Percentiles rank a stretch among this genome's conserved stretches.
Evolutionary conservation across 2,888 invertebrate genomes (phyloP).

Genomic region (Stictocephala bisonia): DNA sequence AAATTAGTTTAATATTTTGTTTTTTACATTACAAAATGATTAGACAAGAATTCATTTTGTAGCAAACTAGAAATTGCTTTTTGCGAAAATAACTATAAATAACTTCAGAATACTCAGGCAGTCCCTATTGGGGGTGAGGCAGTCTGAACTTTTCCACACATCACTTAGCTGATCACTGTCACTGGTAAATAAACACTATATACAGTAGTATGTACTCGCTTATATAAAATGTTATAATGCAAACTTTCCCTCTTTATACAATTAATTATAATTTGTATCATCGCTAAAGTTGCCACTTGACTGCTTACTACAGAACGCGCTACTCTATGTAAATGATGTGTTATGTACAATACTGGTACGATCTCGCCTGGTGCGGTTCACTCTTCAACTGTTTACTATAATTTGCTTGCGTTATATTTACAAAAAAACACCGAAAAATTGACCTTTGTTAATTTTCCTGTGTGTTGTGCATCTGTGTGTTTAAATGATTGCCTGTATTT

Average conservation of each 20-base stretch:
- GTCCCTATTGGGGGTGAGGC: no score
- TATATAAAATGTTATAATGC: conserved; percentile 44
- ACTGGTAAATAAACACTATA: conserved; percentile 45
- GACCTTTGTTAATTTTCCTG: conserved; percentile 33
- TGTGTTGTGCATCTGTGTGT: background rate
- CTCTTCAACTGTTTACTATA: conserved; percentile 1
- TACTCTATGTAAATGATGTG: no score
- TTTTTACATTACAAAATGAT: no score
- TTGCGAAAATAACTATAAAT: no score
- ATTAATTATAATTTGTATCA: conserved; percentile 34
- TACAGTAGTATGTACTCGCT: conserved; percentile 42
- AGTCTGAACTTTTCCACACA: conserved; percentile 14
- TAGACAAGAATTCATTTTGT: no score
- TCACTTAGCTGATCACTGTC: conserved; percentile 37
- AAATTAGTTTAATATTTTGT: no score
- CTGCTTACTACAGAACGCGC: no score
- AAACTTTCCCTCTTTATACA: conserved; percentile 41
- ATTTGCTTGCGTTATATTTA: conserved; percentile 24
- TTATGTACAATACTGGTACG: no score
- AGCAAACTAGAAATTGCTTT: no score
- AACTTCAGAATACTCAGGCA: no score
- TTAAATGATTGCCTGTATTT: conserved; percentile 25
- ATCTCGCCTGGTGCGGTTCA: background rate
- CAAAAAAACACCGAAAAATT: conserved; percentile 43
- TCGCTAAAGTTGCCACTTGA: no score